Percentiles rank a stretch among this genome's conserved stretches.
Evolutionary conservation across 2,888 invertebrate genomes (phyloP).

Genomic region (Nymphalis c-album): DNA sequence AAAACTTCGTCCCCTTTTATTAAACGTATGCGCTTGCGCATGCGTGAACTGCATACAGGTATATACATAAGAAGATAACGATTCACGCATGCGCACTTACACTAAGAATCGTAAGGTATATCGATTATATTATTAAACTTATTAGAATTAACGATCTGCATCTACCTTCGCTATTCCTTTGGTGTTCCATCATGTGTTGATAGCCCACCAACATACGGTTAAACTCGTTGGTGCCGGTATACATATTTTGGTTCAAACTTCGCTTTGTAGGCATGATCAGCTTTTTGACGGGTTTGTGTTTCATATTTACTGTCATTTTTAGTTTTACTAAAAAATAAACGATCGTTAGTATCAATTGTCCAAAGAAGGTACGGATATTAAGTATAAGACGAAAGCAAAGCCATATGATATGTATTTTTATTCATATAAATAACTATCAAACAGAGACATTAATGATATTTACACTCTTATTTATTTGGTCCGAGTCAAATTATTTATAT

Average conservation of each 20-base stretch:
- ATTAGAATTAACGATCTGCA: neutral
- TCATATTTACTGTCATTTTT: neutral
- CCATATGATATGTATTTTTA: neutral
- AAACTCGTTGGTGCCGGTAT: neutral
- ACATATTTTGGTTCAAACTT: neutral
- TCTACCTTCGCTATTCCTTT: neutral
- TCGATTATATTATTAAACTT: too few relatives aligned
- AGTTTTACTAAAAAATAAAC: neutral
- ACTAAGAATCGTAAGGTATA: too few relatives aligned
- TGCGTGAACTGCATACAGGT: too few relatives aligned
- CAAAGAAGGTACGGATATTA: neutral
- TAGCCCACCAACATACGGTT: neutral
- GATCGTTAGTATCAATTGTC: neutral
- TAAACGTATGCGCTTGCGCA: too few relatives aligned
- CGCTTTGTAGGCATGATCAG: neutral
- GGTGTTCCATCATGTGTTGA: neutral
- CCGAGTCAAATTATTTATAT: neutral
- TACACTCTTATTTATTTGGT: too few relatives aligned
- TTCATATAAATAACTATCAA: neutral
- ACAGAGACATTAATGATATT: too few relatives aligned
- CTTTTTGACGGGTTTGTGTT: neutral
- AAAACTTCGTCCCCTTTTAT: too few relatives aligned
- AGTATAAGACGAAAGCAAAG: too few relatives aligned
- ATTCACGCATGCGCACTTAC: too few relatives aligned
- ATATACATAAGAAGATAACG: too few relatives aligned